Percentiles rank a stretch among this genome's conserved stretches.
These are phyloP conservation scores for Drosophila emarginata DNA, from an alignment of 2,888 invertebrate genomes.

Conservation along the genomic window DNA sequence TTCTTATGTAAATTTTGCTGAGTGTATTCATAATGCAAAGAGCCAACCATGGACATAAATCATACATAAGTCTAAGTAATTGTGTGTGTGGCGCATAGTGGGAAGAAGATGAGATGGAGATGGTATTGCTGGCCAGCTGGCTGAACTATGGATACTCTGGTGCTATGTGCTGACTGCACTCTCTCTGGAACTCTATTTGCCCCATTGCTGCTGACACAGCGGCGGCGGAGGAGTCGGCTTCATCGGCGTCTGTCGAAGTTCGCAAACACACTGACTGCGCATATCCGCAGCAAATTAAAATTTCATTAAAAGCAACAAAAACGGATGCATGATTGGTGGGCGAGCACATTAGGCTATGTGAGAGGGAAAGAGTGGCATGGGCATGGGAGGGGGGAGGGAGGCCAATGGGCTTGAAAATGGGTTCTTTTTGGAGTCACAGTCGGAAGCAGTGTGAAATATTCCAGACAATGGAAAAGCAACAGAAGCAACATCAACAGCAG, in stretches of 20 bases:
- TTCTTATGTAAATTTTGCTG: not conserved
- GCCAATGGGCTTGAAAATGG: constrained; percentile 1
- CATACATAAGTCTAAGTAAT: constrained; percentile 70
- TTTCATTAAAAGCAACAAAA: constrained; percentile 70
- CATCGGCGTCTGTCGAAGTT: constrained; percentile 55
- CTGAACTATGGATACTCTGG: not conserved
- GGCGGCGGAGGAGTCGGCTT: not conserved
- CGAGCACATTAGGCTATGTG: constrained; percentile 10
- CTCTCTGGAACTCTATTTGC: not conserved
- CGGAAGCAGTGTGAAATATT: constrained; percentile 19
- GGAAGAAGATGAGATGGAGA: constrained; percentile 5
- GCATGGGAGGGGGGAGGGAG: not conserved
- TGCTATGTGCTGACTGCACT: not conserved
- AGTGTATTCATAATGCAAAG: constrained; percentile 27
- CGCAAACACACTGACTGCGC: constrained; percentile 72
- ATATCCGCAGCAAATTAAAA: constrained; percentile 79
- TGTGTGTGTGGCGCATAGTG: constrained; percentile 53
- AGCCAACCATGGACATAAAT: constrained; percentile 42
- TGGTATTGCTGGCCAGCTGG: constrained; percentile 20
- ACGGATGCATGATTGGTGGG: constrained; percentile 47
- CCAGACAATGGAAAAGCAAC: constrained; percentile 36
- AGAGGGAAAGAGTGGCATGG: not conserved
- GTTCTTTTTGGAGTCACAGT: not conserved
- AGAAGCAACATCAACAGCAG: not conserved
- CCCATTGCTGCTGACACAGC: constrained; percentile 32